Evolutionary conservation across 2,113 vertebrate genomes (phyloP), one percentile per base, ranked within the genome.

Genomic region (Tapirus terrestris): DNA sequence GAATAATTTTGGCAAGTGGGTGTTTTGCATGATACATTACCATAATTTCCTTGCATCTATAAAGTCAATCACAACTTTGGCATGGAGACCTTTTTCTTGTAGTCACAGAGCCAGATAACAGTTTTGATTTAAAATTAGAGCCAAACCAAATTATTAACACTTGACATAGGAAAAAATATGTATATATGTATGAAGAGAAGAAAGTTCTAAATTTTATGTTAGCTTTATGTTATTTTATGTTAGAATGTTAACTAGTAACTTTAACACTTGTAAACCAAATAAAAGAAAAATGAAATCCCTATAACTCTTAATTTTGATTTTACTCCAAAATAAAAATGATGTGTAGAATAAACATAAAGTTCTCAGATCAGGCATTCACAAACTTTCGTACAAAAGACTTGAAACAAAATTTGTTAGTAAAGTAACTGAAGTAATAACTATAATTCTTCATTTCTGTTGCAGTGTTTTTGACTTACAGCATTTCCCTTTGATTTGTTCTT

Each of bases 51-150:
- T 97, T 98, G 98, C 98, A 98, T 98, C 98, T 98, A 97, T 98
- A 98, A 99, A 98, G 98, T 99, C 99, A 98, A 99, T 99, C 98
- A 99, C 97, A 98, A 97, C 97, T 98, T 98, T 98, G 97, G 98
- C 98, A 98, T 98, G 86, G 92, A 97, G 94, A 93, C 95, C 95
- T 98, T 97, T 93, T 98, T 91, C 96, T 89, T 97, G 75, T 91
- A 92, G 93, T 98, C 94, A 94, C 83, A 96, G 89, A 98, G 96
- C 70, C 91, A 98, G 98, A 98, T 97, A 98, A 98, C 96, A n/a
- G 1, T 79, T 98, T 96, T 91, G 77, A 98, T 94, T 98, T 93
- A 98, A 98, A 98, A 92, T 96, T 96, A 98, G 70, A 95, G 77
- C 56, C 39, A 97, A 97, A 98, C 92, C 43, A 96, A 98, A 91